Base-by-base conservation (phyloP, 1,140 invertebrate species). In the Magallana gigas region DNA sequence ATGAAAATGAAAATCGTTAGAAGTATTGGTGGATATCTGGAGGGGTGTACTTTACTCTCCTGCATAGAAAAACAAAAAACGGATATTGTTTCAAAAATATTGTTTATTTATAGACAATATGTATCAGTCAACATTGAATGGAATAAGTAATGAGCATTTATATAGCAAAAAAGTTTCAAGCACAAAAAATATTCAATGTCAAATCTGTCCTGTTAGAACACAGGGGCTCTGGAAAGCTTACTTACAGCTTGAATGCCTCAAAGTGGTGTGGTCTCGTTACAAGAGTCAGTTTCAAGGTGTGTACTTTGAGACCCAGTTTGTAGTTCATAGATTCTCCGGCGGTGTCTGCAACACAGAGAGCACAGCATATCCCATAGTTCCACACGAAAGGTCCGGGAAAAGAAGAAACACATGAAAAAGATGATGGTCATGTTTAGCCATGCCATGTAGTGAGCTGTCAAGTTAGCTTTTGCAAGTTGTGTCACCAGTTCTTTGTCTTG, bases 351-450 rank as follows among this genome's bases (percentile, higher is more conserved):
- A 85, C 85, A 89, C 71, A 86, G 29, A 9, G 83, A 87, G 3
- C 23, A 57, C 1, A 89, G 16, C 59, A 85, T 87, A 14, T 87
- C 88, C 6, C 48, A 64, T 18, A 86, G 29, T 71, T 90, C 90
- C 6, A 23, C 29, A 58, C 91, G 58, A 62, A 91, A 91, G 18
- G 89, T 91, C 12, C 89, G 83, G 14, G 91, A 91, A 68, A 91
- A 91, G 12, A 88, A 84, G 68, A 91, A 36, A 71, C 88, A 90
- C 23, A 87, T 71, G 82, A 60, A 85, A 57, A 89, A 89, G 12
- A 89, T 57, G 11, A 84, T 87, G 8, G 81, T 57, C 4, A 85
- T 89, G 59, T 89, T 89, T 6, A 87, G 59, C 83, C 71, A 85
- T 23, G 88, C 83, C 85, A 89, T 89, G 64, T 68, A 87, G 59